phyloP scores from a whole-genome alignment of 1,140 invertebrate genomes.

The Brachionus koreanus region DNA sequence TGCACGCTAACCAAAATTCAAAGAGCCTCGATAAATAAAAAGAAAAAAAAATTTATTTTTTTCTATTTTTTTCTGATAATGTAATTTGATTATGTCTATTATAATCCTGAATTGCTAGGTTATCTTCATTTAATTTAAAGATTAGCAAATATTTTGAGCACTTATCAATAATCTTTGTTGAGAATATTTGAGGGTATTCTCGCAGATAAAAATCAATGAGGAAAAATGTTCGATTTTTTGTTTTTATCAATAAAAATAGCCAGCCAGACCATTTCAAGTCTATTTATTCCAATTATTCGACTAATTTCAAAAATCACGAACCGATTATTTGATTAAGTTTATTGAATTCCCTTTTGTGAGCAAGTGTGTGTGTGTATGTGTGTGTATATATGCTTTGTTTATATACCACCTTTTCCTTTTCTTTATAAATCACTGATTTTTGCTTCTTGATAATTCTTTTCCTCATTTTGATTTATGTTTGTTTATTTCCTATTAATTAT shows the following conservation, averaged over 20 bases:
- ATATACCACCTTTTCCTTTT: constrained; percentile 7
- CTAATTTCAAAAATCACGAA: constrained; percentile 16
- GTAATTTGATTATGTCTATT: background rate
- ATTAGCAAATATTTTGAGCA: constrained; percentile 10
- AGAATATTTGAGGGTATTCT: background rate
- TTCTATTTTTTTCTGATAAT: background rate
- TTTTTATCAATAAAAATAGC: constrained; percentile 19
- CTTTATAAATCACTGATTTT: background rate
- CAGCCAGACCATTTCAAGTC: background rate
- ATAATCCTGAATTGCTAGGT: background rate
- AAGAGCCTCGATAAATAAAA: background rate
- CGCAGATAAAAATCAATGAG: background rate
- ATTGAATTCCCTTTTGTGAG: background rate
- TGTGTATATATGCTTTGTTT: background rate
- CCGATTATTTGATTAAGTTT: constrained; percentile 27
- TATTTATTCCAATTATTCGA: constrained; percentile 10
- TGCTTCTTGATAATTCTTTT: background rate
- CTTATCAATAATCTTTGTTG: constrained; percentile 16
- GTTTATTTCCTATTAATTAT: constrained; percentile 28
- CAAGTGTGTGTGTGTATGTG: background rate
- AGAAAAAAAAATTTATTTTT: background rate
- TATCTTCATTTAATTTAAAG: constrained; percentile 16
- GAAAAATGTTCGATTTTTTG: constrained; percentile 19
- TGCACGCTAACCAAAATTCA: too few relatives aligned
- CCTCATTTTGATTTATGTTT: constrained; percentile 7